A percentile compares a stretch with the other conserved stretches of the same genome.
These are phyloP conservation scores for Chrosomus eos DNA, from an alignment of 2,797 vertebrate species.

Conservation along the genomic window DNA sequence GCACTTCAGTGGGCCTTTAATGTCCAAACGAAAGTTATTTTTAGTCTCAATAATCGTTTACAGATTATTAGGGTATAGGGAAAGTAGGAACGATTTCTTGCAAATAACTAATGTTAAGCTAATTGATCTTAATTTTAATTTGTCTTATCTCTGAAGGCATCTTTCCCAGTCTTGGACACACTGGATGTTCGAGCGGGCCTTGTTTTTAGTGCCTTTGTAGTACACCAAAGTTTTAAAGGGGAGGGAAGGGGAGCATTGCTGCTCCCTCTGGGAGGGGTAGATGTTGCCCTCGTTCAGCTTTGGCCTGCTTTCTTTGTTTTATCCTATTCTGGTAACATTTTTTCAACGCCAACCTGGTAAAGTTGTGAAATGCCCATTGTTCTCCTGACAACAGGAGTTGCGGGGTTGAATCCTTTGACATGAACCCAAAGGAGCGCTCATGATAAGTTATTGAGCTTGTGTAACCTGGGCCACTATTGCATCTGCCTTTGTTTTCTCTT, in stretches of 20 bases:
- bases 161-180: conserved; percentile 71
- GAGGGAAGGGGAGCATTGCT: conserved; percentile 38
- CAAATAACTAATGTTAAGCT: background rate
- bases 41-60: background rate
- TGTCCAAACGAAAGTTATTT: background rate
- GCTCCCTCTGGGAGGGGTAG: conserved; percentile 53
- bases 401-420: conserved; percentile 47
- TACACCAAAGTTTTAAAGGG: conserved; percentile 65
- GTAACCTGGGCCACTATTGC: conserved; percentile 29
- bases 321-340: conserved; percentile 63
- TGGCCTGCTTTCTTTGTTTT: conserved; percentile 61
- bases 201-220: conserved; percentile 70
- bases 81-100: too few relatives aligned
- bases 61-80: background rate
- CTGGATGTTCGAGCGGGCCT: conserved; percentile 63
- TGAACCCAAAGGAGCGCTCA: conserved; percentile 51
- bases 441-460: conserved; percentile 50
- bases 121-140: conserved; percentile 75
- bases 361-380: conserved; percentile 54
- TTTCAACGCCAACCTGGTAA: conserved; percentile 49
- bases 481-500: conserved; percentile 32
- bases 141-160: conserved; percentile 79
- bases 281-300: conserved; percentile 57
- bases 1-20: background rate
- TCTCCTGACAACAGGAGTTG: conserved; percentile 53